Conservation (phyloP, 2,888 invertebrate species). For the Patella depressa region DNA sequence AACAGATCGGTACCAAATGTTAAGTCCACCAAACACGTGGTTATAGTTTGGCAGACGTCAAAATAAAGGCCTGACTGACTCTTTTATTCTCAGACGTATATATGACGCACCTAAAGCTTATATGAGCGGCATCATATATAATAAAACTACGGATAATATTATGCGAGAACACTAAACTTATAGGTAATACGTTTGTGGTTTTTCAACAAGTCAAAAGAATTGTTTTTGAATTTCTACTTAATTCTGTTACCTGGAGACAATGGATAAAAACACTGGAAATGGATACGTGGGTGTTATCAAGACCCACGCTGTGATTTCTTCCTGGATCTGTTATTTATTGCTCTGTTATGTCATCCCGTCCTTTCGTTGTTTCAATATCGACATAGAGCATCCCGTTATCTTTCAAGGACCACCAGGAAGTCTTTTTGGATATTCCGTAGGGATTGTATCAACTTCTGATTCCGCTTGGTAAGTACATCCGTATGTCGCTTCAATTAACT, state of each 20-base stretch:
- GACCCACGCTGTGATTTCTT: too few species aligned
- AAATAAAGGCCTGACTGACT: background rate
- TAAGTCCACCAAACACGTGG: background rate
- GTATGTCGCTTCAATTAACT: too few species aligned
- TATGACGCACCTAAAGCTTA: background rate
- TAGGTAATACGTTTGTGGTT: background rate
- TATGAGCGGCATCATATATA: background rate
- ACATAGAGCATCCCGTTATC: constrained; percentile 46
- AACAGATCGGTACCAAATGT: constrained; percentile 9
- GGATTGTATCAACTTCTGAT: constrained; percentile 41
- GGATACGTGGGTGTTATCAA: too few species aligned
- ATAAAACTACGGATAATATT: too few species aligned
- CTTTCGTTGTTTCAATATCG: constrained; percentile 44
- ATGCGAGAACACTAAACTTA: background rate
- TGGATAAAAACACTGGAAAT: too few species aligned
- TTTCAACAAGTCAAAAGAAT: background rate
- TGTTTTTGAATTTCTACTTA: background rate
- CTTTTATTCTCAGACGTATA: too few species aligned
- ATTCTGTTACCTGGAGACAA: background rate
- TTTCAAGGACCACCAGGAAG: constrained; percentile 49
- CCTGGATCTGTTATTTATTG: background rate
- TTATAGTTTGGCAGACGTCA: background rate
- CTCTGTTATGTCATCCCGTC: background rate
- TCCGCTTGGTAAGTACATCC: constrained; percentile 42
- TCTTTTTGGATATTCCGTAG: constrained; percentile 60